Percentiles rank a stretch among this genome's conserved stretches.
These are phyloP conservation scores for Lepus timidus DNA, from an alignment of 2,113 vertebrate genomes.

Conservation along the genomic window DNA sequence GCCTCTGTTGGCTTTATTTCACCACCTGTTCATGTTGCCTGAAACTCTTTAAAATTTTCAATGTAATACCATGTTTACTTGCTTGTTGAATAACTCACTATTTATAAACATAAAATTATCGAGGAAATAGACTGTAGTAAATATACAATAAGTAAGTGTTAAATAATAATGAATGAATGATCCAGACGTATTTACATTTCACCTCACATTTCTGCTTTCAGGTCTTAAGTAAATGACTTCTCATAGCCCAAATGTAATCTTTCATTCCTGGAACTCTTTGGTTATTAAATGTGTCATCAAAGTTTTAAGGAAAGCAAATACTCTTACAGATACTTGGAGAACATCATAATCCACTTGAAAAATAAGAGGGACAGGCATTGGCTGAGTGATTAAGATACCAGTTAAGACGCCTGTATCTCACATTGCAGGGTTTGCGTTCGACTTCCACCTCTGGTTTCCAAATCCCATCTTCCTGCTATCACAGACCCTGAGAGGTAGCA, in stretches of 20 bases:
- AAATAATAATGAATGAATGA: slow-evolving; percentile 30
- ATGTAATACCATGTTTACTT: background rate
- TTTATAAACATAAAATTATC: slow-evolving; percentile 4
- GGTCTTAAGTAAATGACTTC: slow-evolving; percentile 5
- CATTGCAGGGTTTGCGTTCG: no score
- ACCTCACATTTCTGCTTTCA: slow-evolving; percentile 18
- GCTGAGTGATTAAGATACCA: no score
- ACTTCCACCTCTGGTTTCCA: no score
- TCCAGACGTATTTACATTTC: slow-evolving; percentile 16
- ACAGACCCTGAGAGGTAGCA: no score
- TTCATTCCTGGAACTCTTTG: slow-evolving; percentile 5
- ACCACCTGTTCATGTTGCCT: background rate
- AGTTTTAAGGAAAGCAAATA: background rate
- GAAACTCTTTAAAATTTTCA: background rate
- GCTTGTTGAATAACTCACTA: background rate
- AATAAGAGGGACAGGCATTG: background rate
- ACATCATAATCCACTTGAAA: background rate
- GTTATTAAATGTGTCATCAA: background rate
- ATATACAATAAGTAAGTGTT: slow-evolving; percentile 23
- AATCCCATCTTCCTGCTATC: no score
- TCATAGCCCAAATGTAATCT: background rate
- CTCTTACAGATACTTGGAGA: background rate
- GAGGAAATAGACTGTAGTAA: background rate
- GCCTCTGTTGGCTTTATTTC: background rate
- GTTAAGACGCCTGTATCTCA: no score